phyloP scores from a whole-genome alignment of 2,797 vertebrate genomes.

The Sus cebifrons region DNA sequence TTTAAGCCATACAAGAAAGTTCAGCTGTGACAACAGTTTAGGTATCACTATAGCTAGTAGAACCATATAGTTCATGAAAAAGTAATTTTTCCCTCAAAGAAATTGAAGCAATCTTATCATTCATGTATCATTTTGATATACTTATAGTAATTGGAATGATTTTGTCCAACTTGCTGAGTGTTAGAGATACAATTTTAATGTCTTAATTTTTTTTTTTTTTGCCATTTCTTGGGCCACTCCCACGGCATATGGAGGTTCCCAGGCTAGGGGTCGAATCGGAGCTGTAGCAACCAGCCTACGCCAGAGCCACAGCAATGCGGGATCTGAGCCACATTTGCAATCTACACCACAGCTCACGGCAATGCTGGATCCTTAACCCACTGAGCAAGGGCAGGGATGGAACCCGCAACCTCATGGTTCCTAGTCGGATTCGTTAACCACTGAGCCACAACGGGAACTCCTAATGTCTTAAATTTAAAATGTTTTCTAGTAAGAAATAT shows the following conservation, averaged over 20 bases:
- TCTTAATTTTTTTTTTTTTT: slow-evolving; percentile 2
- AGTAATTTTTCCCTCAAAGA: not conserved
- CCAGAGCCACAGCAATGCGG: too few species aligned
- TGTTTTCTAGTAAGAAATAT: slow-evolving; percentile 8
- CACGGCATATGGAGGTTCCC: too few species aligned
- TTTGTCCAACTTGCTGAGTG: not conserved
- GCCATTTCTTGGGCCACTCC: too few species aligned
- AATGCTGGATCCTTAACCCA: too few species aligned
- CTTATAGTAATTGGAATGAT: not conserved
- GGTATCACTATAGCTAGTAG: not conserved
- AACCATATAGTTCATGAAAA: not conserved
- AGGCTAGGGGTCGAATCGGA: too few species aligned
- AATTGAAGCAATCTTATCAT: not conserved
- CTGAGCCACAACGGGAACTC: too few species aligned
- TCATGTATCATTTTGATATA: not conserved
- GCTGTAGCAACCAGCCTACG: too few species aligned
- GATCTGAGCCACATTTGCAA: too few species aligned
- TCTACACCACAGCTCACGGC: too few species aligned
- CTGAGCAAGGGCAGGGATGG: too few species aligned
- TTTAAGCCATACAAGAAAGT: not conserved
- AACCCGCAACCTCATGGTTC: too few species aligned
- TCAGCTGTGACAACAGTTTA: not conserved
- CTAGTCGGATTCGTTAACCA: too few species aligned
- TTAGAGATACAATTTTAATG: not conserved
- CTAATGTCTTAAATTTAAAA: slow-evolving; percentile 24